A percentile compares a stretch with the other conserved stretches of the same genome.
These are phyloP conservation scores for Falco cherrug DNA, from an alignment of 2,797 vertebrate genomes.

Conservation along the genomic window DNA sequence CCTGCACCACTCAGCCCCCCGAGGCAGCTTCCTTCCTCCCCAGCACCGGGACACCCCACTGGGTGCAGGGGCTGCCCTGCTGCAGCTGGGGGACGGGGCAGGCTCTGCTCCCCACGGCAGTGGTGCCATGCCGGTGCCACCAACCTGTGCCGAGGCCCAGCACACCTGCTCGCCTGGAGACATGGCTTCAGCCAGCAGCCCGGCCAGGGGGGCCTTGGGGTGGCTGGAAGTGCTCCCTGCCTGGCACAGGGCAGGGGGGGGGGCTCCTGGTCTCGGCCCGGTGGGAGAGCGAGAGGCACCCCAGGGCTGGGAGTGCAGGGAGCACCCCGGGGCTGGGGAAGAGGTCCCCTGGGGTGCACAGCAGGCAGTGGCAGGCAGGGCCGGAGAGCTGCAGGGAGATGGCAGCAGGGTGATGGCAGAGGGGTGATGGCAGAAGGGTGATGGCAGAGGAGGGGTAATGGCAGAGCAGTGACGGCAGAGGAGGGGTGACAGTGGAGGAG, in stretches of 20 bases:
- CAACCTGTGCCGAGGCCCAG: background rate
- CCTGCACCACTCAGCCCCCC: accelerated
- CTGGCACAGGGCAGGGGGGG: accelerated
- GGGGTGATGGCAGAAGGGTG: too few relatives aligned
- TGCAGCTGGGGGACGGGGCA: accelerated
- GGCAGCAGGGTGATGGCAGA: background rate
- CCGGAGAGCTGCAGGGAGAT: background rate
- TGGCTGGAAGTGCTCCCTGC: background rate
- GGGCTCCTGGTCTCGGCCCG: accelerated
- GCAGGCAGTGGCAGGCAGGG: background rate
- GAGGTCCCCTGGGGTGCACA: accelerated
- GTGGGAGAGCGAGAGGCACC: accelerated
- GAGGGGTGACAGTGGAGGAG: too few relatives aligned
- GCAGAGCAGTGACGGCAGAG: too few relatives aligned
- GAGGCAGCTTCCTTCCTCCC: accelerated
- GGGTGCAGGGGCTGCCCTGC: accelerated
- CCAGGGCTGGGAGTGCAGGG: accelerated
- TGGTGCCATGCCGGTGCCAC: accelerated
- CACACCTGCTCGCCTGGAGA: accelerated
- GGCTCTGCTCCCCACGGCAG: background rate
- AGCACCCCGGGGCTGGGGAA: background rate
- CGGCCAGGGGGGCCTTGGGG: accelerated
- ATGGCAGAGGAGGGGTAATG: too few relatives aligned
- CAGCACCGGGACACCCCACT: accelerated
- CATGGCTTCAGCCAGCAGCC: accelerated